Conservation (phyloP, 2,888 invertebrate species). For the Ophioninae sp. region DNA sequence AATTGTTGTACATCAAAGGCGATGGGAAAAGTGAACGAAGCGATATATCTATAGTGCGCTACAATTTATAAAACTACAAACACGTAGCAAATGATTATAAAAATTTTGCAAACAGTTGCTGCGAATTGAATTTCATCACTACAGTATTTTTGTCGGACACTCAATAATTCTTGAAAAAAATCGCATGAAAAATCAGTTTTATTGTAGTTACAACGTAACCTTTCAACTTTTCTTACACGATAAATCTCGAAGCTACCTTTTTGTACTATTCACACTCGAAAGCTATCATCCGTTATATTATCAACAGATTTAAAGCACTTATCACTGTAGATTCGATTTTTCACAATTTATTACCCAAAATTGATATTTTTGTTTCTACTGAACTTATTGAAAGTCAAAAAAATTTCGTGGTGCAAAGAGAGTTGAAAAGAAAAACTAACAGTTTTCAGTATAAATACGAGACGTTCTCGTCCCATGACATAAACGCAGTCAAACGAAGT, state of each 20-base stretch:
- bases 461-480: conserved; percentile 7
- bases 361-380: not conserved
- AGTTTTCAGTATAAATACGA: not conserved
- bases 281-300: not conserved
- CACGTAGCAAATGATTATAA: no score
- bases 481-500: conserved; percentile 12
- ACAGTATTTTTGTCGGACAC: not conserved
- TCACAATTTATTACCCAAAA: not conserved
- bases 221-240: not conserved
- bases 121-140: not conserved
- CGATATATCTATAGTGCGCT: no score
- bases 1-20: no score
- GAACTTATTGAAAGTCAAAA: not conserved
- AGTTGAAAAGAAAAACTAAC: not conserved
- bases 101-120: no score
- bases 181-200: not conserved
- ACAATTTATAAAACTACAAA: no score
- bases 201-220: not conserved
- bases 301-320: not conserved
- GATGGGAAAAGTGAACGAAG: no score
- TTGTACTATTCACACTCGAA: not conserved
- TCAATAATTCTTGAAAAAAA: not conserved
- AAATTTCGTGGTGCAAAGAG: not conserved
- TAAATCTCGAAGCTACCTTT: not conserved
- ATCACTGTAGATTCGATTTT: not conserved